A percentile compares a stretch with the other conserved stretches of the same genome.
Evolutionary conservation across 2,888 invertebrate species (phyloP).

Genomic region (Tetheella fluctuosa): DNA sequence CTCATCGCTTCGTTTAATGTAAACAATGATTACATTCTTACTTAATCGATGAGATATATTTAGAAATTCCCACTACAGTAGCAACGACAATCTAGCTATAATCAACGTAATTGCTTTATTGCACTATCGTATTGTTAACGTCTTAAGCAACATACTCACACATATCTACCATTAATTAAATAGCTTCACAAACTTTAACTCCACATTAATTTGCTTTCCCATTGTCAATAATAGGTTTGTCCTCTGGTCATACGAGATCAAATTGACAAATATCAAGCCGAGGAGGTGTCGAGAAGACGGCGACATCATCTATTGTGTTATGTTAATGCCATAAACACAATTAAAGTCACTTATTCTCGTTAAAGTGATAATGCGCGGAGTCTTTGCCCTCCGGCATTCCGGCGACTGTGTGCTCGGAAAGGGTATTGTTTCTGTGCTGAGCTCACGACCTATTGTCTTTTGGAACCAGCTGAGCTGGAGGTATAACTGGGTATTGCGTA

Average conservation of each 20-base stretch:
- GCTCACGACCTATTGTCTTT: conserved; percentile 52
- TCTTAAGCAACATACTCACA: no score
- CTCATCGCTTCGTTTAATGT: background rate
- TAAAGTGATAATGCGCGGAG: conserved; percentile 71
- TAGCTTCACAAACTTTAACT: no score
- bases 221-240: background rate
- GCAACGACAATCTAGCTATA: background rate
- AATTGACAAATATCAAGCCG: background rate
- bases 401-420: conserved; percentile 32
- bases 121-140: background rate
- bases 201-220: background rate
- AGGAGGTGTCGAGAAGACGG: background rate
- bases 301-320: conserved; percentile 51
- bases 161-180: no score
- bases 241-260: background rate
- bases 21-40: background rate
- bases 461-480: conserved; percentile 32
- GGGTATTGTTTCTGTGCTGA: conserved; percentile 53
- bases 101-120: background rate
- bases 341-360: conserved; percentile 82
- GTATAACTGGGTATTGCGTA: conserved; percentile 29
- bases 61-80: background rate
- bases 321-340: conserved; percentile 78
- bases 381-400: conserved; percentile 73
- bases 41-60: background rate